Percentiles rank a stretch among this genome's conserved stretches.
Conservation (phyloP, 2,797 vertebrate genomes). For the Neosalanx taihuensis region DNA sequence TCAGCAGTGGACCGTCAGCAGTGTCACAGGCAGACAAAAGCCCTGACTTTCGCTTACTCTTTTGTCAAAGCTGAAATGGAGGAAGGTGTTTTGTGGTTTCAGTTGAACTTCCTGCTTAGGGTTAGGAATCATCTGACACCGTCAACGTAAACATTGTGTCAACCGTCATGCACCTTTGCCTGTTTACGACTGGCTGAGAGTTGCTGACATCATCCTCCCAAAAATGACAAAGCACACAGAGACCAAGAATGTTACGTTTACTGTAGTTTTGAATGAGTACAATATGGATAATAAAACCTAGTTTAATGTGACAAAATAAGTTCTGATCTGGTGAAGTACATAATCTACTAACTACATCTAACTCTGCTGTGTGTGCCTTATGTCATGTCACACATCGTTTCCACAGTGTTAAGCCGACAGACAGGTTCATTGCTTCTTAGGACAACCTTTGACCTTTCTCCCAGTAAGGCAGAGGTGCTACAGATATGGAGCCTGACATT, state of each 20-base stretch:
- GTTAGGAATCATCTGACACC: conserved; percentile 7
- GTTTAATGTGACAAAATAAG: too few species aligned
- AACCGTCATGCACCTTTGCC: conserved; percentile 11
- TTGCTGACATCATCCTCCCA: too few species aligned
- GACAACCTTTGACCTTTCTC: conserved; percentile 24
- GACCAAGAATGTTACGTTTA: too few species aligned
- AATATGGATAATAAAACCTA: too few species aligned
- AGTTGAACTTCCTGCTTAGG: conserved; percentile 43
- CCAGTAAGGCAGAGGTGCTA: conserved; percentile 12
- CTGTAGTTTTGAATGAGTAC: too few species aligned
- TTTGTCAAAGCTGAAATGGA: background rate
- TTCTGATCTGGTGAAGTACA: too few species aligned
- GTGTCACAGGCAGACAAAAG: background rate
- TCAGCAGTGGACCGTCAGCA: background rate
- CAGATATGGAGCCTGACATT: background rate
- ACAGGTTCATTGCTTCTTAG: background rate
- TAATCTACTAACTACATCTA: too few species aligned
- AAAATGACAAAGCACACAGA: too few species aligned
- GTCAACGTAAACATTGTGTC: background rate
- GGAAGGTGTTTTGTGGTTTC: conserved; percentile 38
- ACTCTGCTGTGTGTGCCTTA: too few species aligned
- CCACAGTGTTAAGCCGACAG: too few species aligned
- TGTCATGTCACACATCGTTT: too few species aligned
- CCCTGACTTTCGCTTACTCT: conserved; percentile 1
- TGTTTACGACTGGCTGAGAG: too few species aligned